Percentiles rank a stretch among this genome's conserved stretches.
Evolutionary conservation across 2,888 invertebrate genomes (phyloP).

Genomic region (Rhyacophila evoluta): DNA sequence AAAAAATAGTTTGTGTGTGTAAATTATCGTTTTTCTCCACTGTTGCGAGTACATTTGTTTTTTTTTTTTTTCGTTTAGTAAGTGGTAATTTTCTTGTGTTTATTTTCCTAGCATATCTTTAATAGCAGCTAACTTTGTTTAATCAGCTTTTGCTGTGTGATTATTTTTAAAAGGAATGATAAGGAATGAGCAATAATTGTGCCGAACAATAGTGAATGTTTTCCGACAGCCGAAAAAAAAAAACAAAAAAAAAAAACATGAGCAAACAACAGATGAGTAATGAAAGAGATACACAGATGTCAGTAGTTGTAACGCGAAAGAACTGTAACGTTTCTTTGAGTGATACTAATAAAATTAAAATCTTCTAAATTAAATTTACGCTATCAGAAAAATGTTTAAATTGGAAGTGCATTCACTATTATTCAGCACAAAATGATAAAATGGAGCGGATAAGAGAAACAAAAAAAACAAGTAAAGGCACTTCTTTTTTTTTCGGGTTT

Average conservation of each 20-base stretch:
- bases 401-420: slow-evolving; percentile 72
- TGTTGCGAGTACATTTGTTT: background rate
- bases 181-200: slow-evolving; percentile 65
- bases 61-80: background rate
- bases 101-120: slow-evolving; percentile 12
- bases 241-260: slow-evolving; percentile 56
- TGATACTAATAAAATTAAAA: background rate
- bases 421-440: slow-evolving; percentile 67
- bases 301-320: slow-evolving; percentile 45
- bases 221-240: slow-evolving; percentile 51
- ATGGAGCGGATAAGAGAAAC: slow-evolving; percentile 56
- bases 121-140: background rate
- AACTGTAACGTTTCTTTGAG: slow-evolving; percentile 31
- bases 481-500: slow-evolving; percentile 30
- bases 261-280: slow-evolving; percentile 48
- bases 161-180: slow-evolving; percentile 7
- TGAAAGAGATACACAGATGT: slow-evolving; percentile 32
- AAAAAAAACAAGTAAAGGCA: slow-evolving; percentile 61
- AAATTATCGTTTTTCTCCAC: background rate
- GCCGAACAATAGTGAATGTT: slow-evolving; percentile 87
- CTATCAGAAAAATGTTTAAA: slow-evolving; percentile 59
- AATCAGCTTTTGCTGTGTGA: background rate
- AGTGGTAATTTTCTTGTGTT: background rate
- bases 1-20: background rate
- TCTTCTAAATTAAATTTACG: slow-evolving; percentile 11